Evolutionary conservation across 2,888 invertebrate species (phyloP), one percentile per base, ranked within the genome.

Genomic region (Calliphora vomitoria): DNA sequence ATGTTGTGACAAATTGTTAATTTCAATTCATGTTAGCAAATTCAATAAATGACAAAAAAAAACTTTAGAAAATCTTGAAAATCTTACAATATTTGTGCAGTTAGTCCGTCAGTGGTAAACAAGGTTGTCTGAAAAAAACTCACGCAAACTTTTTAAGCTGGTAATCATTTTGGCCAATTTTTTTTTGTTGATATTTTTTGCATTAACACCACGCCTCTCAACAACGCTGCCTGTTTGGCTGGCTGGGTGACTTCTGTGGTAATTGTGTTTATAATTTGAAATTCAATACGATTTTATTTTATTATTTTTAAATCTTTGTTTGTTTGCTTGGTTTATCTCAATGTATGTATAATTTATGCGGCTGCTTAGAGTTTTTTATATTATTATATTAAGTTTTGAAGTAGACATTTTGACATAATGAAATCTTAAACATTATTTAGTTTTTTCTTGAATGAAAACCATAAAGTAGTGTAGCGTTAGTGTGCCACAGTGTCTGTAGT

Each of bases 321-420:
- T 74, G 41, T 64, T 76, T 53, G 53, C 47, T 64, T 62, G 50
- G 41, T 71, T 79, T 75, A 83, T 79, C 66, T 55, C 53, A 78
- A 62, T 13, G 11, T 44, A 13, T 55, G 55, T 20, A 58, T 79
- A 75, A 82, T 79, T 87, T 87, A 79, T 79, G 78, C 83, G 78
- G 79, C 74, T 75, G 79, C 75, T 87, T 82, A 82, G 31, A 55
- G 53, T 71, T 82, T 80, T 76, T 60, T 58, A 62, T 69, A 84
- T 82, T 87, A 87, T 85, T 82, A 74, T 64, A 78, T 72, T 79
- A 74, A 79, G 55, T 64, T 85, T 87, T 81, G 58, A 76, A 79
- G 60, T 74, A 82, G 85, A 85, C 82, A 85, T 87, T 87, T 87
- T 87, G 87, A 82, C 87, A 87, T 82, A 87, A 87, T 87, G 82